Percentiles rank a stretch among this genome's conserved stretches.
phyloP scores from a whole-genome alignment of 2,113 vertebrate species.

The Asarcornis scutulata region DNA sequence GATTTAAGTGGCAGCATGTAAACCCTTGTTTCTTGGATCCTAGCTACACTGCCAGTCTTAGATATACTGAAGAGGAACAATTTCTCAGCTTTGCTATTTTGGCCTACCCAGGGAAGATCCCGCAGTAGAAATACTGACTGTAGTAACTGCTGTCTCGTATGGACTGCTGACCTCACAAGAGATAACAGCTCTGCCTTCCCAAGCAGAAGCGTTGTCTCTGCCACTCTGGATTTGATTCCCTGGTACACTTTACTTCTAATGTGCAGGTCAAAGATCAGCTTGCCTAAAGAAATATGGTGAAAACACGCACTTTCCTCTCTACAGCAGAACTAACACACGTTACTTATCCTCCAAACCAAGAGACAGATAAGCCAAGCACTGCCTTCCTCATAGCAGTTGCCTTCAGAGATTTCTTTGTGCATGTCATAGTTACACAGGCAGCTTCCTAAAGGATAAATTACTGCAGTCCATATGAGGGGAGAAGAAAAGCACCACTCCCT shows the following conservation, averaged over 20 bases:
- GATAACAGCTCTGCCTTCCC: not conserved
- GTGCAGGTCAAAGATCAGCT: not conserved
- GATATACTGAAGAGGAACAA: not conserved
- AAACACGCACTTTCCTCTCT: not conserved
- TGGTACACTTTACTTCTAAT: not conserved
- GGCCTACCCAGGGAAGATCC: not conserved
- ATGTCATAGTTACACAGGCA: not conserved
- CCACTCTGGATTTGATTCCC: not conserved
- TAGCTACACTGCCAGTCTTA: not conserved
- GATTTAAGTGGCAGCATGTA: not conserved
- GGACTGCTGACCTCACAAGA: not conserved
- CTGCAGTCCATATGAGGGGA: not conserved
- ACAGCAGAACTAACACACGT: not conserved
- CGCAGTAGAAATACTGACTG: not conserved
- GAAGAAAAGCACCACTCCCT: not conserved
- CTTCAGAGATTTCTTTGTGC: not conserved
- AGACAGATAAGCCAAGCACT: not conserved
- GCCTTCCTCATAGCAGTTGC: not conserved
- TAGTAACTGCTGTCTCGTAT: not conserved
- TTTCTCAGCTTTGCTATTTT: not conserved
- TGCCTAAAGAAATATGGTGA: not conserved
- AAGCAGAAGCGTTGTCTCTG: not conserved
- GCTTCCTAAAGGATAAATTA: not conserved
- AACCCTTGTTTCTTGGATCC: not conserved
- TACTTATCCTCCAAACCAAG: not conserved